Conservation (phyloP, 1,140 invertebrate genomes). For the Drosophila subobscura region DNA sequence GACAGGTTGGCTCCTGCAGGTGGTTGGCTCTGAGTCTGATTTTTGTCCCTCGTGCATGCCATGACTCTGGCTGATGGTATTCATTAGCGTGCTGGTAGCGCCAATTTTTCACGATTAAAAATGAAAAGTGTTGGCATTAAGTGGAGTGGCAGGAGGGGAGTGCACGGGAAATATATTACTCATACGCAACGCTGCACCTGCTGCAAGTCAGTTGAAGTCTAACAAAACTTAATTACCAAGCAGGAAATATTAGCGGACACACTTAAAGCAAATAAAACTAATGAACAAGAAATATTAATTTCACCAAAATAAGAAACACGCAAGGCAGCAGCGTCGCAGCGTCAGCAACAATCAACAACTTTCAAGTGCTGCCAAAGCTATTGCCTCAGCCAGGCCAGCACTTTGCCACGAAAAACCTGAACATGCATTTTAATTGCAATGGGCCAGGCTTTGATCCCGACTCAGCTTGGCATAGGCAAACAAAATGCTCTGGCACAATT, state of each 20-base stretch:
- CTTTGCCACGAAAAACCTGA: conserved; percentile 72
- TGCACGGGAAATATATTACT: conserved; percentile 46
- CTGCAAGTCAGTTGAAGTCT: not conserved
- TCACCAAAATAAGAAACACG: conserved; percentile 67
- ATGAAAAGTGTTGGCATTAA: conserved; percentile 69
- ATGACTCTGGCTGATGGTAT: conserved; percentile 3
- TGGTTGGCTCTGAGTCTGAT: conserved; percentile 10
- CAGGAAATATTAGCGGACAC: conserved; percentile 73
- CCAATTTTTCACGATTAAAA: conserved; percentile 68
- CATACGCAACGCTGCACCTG: conserved; percentile 74
- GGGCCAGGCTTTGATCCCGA: conserved; percentile 30
- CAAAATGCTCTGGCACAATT: conserved; percentile 70
- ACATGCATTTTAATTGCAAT: conserved; percentile 78
- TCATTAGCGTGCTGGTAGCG: conserved; percentile 49
- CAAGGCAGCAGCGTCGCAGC: conserved; percentile 28
- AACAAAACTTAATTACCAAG: conserved; percentile 69
- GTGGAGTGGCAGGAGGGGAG: conserved; percentile 15
- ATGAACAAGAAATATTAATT: conserved; percentile 82
- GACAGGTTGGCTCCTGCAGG: conserved; percentile 56
- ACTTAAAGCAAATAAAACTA: conserved; percentile 76
- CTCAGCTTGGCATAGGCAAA: conserved; percentile 50
- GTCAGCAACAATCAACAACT: conserved; percentile 38
- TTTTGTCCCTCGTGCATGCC: conserved; percentile 19
- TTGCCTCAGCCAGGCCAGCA: conserved; percentile 41
- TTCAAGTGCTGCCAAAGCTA: conserved; percentile 57